A percentile compares a stretch with the other conserved stretches of the same genome.
Evolutionary conservation across 2,797 vertebrate species (phyloP).

Genomic region (Acrossocheilus wenchowensis): DNA sequence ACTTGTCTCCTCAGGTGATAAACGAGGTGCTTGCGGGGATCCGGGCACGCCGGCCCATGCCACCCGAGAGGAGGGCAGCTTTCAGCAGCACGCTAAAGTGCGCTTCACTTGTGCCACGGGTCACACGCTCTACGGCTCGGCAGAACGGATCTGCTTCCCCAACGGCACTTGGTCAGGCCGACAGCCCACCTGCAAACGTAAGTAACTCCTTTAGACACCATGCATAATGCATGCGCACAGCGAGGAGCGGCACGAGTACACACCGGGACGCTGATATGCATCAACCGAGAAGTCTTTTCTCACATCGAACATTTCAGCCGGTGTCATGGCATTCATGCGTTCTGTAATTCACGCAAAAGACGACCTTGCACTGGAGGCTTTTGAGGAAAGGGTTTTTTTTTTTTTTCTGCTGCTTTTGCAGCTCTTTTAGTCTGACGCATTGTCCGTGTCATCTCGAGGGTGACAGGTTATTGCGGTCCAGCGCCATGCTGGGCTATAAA

Average conservation of each 20-base stretch:
- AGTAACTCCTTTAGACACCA: conserved; percentile 53
- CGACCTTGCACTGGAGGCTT: not conserved
- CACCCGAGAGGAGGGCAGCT: conserved; percentile 88
- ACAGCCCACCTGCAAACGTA: conserved; percentile 97
- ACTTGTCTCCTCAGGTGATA: conserved; percentile 80
- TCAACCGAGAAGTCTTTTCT: conserved; percentile 3
- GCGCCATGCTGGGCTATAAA: conserved; percentile 53
- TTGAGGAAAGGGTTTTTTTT: conserved; percentile 43
- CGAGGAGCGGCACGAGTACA: not conserved
- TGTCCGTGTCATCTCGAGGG: conserved; percentile 52
- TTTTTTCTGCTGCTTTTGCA: conserved; percentile 55
- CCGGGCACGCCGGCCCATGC: conserved; percentile 92
- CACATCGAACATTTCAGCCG: not conserved
- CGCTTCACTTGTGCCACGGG: conserved; percentile 90
- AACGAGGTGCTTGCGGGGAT: conserved; percentile 89
- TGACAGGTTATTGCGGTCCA: conserved; percentile 61
- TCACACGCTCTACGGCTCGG: conserved; percentile 90
- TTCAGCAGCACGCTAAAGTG: conserved; percentile 91
- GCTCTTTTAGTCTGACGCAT: conserved; percentile 25
- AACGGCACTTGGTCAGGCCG: conserved; percentile 95
- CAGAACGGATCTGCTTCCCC: conserved; percentile 91
- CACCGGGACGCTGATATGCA: conserved; percentile 13
- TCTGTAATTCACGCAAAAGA: not conserved
- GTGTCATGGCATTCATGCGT: not conserved
- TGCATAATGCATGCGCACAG: conserved; percentile 18